A percentile compares a stretch with the other conserved stretches of the same genome.
Evolutionary conservation across 2,797 vertebrate species (phyloP).

Genomic region (Anguilla marmorata): DNA sequence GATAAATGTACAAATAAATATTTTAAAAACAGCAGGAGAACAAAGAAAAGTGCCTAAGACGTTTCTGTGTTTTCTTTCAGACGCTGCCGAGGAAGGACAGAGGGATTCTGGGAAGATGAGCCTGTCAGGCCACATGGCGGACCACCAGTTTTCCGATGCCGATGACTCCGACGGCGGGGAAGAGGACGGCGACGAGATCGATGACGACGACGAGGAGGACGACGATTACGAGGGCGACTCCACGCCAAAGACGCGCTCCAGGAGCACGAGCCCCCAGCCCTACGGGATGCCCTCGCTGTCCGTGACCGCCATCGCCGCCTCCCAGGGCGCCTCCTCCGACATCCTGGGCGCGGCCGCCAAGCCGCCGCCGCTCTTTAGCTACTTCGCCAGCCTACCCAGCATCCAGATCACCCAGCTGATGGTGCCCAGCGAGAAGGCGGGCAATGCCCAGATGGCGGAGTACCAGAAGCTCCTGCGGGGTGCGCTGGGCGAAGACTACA

Average conservation of each 20-base stretch:
- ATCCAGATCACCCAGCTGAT: conserved; percentile 92
- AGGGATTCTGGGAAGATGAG: conserved; percentile 77
- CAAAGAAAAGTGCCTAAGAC: background rate
- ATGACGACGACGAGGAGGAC: conserved; percentile 93
- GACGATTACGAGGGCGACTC: conserved; percentile 93
- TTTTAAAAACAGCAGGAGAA: background rate
- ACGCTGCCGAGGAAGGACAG: conserved; percentile 78
- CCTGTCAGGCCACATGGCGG: conserved; percentile 70
- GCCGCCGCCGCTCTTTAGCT: conserved; percentile 86
- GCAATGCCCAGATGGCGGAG: conserved; percentile 77
- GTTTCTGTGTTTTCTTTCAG: conserved; percentile 44
- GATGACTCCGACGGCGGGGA: conserved; percentile 87
- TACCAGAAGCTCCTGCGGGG: conserved; percentile 82
- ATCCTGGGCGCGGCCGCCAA: conserved; percentile 70
- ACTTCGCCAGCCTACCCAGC: conserved; percentile 90
- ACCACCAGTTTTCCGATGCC: conserved; percentile 95
- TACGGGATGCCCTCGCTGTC: conserved; percentile 80
- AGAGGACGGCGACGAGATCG: conserved; percentile 92
- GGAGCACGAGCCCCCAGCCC: conserved; percentile 93
- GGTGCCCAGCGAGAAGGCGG: conserved; percentile 71
- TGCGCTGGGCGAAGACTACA: conserved; percentile 73
- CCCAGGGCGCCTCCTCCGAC: conserved; percentile 74
- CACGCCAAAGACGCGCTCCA: conserved; percentile 91
- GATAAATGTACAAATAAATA: background rate
- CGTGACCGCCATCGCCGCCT: conserved; percentile 74